These are phyloP conservation scores for Staurois parvus DNA, from an alignment of 2,797 vertebrate genomes.

Conservation along the genomic window DNA sequence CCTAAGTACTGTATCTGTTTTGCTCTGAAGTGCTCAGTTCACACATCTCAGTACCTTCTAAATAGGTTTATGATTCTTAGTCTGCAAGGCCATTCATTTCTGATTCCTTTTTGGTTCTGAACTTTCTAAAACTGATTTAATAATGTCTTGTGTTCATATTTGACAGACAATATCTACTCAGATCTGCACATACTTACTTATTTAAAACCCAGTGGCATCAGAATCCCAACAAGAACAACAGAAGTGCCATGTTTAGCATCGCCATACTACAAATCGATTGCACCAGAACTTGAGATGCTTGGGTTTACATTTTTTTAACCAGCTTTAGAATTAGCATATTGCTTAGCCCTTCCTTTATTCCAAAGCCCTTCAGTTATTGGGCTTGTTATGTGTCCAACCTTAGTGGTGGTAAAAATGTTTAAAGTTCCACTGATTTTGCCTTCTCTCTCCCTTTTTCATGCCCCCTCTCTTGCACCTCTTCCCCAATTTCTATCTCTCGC, in stretches of 20 bases:
- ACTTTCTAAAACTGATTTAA: background rate
- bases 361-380: background rate
- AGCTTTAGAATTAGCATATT: background rate
- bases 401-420: conserved; percentile 19
- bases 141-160: background rate
- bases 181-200: background rate
- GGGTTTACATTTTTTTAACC: background rate
- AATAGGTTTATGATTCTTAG: too few relatives aligned
- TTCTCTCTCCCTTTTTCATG: conserved; percentile 64
- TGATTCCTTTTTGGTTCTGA: conserved; percentile 1
- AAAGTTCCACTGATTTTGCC: conserved; percentile 6
- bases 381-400: conserved; percentile 30
- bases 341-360: background rate
- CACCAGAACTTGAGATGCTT: conserved; percentile 54
- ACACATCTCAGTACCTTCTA: background rate
- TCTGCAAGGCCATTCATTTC: too few relatives aligned
- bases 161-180: too few relatives aligned
- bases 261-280: conserved; percentile 28
- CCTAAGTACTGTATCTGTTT: conserved; percentile 54
- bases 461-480: conserved; percentile 38
- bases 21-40: conserved; percentile 33
- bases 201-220: background rate
- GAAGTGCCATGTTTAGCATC: conserved; percentile 10
- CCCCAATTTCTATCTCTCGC: background rate
- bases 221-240: background rate